Conservation (phyloP, 2,113 vertebrate species). For the Embiotoca jacksoni region DNA sequence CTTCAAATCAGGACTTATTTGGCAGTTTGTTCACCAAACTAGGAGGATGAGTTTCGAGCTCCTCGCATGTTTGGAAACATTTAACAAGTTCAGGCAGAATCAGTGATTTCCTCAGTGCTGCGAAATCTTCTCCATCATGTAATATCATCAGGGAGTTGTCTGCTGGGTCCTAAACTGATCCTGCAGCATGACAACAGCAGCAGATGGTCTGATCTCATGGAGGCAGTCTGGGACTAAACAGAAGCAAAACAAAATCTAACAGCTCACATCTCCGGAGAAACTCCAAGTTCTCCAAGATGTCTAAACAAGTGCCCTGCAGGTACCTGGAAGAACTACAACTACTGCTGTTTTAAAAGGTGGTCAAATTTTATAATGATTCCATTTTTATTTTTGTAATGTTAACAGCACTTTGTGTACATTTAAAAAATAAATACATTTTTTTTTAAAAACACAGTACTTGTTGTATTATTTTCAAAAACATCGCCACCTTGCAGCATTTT, state of each 20-base stretch:
- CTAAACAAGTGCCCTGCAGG: neutral
- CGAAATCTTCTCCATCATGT: neutral
- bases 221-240: no score
- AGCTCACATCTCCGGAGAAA: no score
- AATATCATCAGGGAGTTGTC: neutral
- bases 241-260: no score
- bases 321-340: neutral
- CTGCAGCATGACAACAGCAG: neutral
- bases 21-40: neutral
- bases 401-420: neutral
- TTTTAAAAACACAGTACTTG: no score
- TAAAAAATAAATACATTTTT: neutral
- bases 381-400: neutral
- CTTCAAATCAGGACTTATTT: neutral
- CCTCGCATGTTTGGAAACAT: no score
- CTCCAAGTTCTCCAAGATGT: neutral
- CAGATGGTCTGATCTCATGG: neutral
- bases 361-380: neutral
- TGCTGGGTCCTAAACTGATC: neutral
- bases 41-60: neutral
- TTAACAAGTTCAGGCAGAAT: neutral
- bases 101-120: neutral
- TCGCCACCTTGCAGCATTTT: no score
- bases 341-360: neutral
- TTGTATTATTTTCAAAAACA: no score